These are phyloP conservation scores for Zaprionus ornatus DNA, from an alignment of 1,140 invertebrate genomes.

Conservation along the genomic window DNA sequence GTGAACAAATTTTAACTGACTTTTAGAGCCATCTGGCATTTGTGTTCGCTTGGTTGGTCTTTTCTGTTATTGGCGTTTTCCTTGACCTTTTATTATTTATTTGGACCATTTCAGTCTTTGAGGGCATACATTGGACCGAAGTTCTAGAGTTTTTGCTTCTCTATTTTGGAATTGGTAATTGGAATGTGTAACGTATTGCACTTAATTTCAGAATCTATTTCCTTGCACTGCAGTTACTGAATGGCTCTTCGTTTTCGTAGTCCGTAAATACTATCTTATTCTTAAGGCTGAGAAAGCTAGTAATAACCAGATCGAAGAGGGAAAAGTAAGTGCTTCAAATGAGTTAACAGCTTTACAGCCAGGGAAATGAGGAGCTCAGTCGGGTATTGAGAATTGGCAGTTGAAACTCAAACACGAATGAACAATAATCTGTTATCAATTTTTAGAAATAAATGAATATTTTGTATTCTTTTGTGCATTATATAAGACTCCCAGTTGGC, in stretches of 20 bases:
- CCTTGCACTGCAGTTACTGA: slow-evolving; percentile 25
- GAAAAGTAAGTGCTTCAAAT: neutral
- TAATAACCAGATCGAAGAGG: neutral
- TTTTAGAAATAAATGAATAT: neutral
- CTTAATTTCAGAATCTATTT: neutral
- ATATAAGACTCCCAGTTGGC: slow-evolving; percentile 22
- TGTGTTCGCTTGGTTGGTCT: slow-evolving; percentile 47
- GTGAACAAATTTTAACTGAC: neutral
- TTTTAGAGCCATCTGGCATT: slow-evolving; percentile 12
- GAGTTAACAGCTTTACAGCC: neutral
- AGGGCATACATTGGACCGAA: neutral
- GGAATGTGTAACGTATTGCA: neutral
- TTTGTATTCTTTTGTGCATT: neutral
- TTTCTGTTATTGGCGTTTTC: slow-evolving; percentile 27
- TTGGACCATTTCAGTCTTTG: slow-evolving; percentile 24
- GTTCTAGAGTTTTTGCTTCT: slow-evolving; percentile 31
- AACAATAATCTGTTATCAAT: neutral
- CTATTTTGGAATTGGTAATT: slow-evolving; percentile 48
- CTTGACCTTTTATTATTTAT: slow-evolving; percentile 33
- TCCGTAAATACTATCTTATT: slow-evolving; percentile 37
- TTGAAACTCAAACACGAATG: neutral
- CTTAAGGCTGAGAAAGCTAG: neutral
- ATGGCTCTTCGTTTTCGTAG: slow-evolving; percentile 40
- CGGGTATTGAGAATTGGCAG: neutral
- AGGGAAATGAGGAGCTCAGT: neutral